Base-by-base conservation (phyloP, 1,140 invertebrate genomes). In the Lethocerus indicus region DNA sequence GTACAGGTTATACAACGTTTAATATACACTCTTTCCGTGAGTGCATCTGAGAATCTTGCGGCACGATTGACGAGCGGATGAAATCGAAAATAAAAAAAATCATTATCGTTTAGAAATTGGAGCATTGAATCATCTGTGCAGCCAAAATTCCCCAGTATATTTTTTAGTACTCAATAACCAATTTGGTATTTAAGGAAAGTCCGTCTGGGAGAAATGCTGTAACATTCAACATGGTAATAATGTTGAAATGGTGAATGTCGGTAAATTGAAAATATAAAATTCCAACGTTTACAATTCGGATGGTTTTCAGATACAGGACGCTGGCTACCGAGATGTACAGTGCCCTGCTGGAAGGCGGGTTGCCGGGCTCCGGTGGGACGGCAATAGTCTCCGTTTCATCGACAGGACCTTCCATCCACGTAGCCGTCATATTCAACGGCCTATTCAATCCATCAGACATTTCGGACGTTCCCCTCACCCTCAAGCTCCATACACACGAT, bases 391-490 rank as follows among this genome's bases (percentile, higher is more conserved):
- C 85, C 0, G 79, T 79, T 0, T 80, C 76, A 1, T 77, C 80
- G 1, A 74, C 78, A 0, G 75, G 83, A 0, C 83, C 84, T 0
- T 84, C 80, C 2, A 73, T 90, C 47, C 85, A 90, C 57, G 61
- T 90, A 1, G 81, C 81, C 0, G 61, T 90, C 0, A 72, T 87
- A 0, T 88, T 88, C 59, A 88, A 85, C 54, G 87, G 86, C 0
- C 65, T 89, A 0, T 86, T 89, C 47, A 63, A 68, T 0, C 63
- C 72, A 0, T 70, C 76, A 42, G 79, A 83, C 50, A 67, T 71
- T 0, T 60, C 67, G 16, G 77, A 87, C 54, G 76, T 78, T 1
- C 70, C 77, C 0, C 61, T 89, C 1, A 72, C 74, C 42, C 73
- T 88, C 0, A 68, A 78, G n/a, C 65, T 89, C 7, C 75, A 78